Evolutionary conservation across 2,113 vertebrate genomes (phyloP).

Genomic region (Ginglymostoma cirratum): DNA sequence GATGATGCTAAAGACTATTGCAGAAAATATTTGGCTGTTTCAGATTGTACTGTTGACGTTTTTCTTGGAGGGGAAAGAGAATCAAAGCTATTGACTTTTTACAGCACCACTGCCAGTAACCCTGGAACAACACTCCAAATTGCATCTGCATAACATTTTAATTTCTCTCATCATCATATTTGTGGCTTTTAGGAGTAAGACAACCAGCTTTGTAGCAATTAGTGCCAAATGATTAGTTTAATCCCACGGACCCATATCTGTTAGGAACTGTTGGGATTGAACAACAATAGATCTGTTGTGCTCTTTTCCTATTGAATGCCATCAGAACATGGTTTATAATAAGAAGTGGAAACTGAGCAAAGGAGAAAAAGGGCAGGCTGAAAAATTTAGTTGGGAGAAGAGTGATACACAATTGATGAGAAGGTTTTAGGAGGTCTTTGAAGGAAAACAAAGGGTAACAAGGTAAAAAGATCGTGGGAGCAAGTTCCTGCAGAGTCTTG

Average conservation of each 20-base stretch:
- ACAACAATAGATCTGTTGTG: background rate
- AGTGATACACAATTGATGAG: background rate
- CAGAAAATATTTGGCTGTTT: background rate
- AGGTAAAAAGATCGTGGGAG: background rate
- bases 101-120: background rate
- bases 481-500: background rate
- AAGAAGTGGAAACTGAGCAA: background rate
- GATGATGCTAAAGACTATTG: background rate
- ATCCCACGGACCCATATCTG: background rate
- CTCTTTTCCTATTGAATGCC: background rate
- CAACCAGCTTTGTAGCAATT: background rate
- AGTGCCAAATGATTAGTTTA: conserved; percentile 5
- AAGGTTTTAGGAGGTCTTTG: background rate
- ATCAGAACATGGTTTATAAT: background rate
- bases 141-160: background rate
- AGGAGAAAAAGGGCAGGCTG: background rate
- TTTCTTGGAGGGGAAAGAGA: background rate
- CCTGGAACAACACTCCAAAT: background rate
- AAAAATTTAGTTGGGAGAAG: background rate
- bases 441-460: background rate
- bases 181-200: background rate
- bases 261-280: background rate
- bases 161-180: background rate
- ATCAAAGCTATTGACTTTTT: background rate
- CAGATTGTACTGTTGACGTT: background rate